Evolutionary conservation across 2,797 vertebrate species (phyloP).

Genomic region (Sebastes melanostomus): DNA sequence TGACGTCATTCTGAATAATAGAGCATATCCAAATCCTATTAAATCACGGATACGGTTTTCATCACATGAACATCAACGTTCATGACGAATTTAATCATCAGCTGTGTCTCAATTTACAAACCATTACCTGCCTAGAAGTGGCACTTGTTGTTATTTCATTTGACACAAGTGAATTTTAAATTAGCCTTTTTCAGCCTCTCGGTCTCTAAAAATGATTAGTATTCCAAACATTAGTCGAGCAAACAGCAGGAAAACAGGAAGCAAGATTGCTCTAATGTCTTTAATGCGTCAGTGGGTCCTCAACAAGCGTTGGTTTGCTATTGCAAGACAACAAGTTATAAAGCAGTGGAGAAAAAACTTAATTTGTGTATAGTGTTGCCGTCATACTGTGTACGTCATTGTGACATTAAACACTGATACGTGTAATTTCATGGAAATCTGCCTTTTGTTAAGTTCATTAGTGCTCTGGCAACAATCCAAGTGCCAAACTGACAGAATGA

Average conservation of each 20-base stretch:
- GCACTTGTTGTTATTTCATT: conserved; percentile 10
- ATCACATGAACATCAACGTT: background rate
- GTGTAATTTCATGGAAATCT: conserved; percentile 35
- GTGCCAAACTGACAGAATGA: background rate
- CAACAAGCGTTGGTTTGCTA: background rate
- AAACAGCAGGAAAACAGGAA: background rate
- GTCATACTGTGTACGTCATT: background rate
- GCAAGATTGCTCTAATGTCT: background rate
- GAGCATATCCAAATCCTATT: conserved; percentile 2
- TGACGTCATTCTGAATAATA: conserved; percentile 16
- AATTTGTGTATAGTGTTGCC: background rate
- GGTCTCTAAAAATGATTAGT: background rate
- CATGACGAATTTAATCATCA: conserved; percentile 14
- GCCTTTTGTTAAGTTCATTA: conserved; percentile 28
- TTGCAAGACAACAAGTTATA: background rate
- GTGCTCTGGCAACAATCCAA: conserved; percentile 11
- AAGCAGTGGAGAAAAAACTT: background rate
- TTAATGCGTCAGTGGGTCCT: background rate
- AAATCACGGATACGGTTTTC: conserved; percentile 15
- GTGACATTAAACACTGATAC: conserved; percentile 6
- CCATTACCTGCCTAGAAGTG: background rate
- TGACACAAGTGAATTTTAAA: conserved; percentile 18
- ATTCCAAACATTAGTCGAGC: background rate
- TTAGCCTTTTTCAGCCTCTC: background rate
- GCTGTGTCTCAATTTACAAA: conserved; percentile 15